These are phyloP conservation scores for Drosophila burlai DNA, from an alignment of 1,140 invertebrate species.

Conservation along the genomic window DNA sequence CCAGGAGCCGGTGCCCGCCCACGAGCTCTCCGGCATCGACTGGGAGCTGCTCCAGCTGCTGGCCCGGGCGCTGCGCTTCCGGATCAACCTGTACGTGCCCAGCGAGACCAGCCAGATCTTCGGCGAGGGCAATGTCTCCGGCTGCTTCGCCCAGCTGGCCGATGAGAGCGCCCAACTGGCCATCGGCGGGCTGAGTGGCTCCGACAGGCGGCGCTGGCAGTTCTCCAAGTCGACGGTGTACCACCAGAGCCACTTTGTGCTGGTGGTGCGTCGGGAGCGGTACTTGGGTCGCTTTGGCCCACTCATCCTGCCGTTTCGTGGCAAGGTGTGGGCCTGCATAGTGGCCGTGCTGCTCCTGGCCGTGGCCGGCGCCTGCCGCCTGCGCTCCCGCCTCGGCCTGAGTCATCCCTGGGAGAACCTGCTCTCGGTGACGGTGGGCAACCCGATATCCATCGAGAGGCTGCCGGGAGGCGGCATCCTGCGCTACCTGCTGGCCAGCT, in stretches of 20 bases:
- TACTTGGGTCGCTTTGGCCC: slow-evolving; percentile 28
- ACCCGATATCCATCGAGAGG: slow-evolving; percentile 28
- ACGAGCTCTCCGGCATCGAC: slow-evolving; percentile 53
- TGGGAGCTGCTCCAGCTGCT: slow-evolving; percentile 60
- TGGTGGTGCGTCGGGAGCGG: slow-evolving; percentile 53
- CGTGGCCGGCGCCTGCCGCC: slow-evolving; percentile 4
- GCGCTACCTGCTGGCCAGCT: slow-evolving; percentile 53
- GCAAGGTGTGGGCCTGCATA: slow-evolving; percentile 43
- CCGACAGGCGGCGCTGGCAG: slow-evolving; percentile 37
- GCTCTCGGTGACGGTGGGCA: slow-evolving; percentile 32
- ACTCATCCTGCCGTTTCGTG: slow-evolving; percentile 41
- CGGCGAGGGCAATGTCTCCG: slow-evolving; percentile 41
- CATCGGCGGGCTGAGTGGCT: slow-evolving; percentile 63
- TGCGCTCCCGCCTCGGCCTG: slow-evolving; percentile 11
- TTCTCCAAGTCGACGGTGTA: slow-evolving; percentile 62
- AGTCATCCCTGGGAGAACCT: slow-evolving; percentile 47
- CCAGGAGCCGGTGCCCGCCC: not conserved
- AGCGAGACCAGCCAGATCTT: slow-evolving; percentile 50
- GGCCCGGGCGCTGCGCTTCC: slow-evolving; percentile 43
- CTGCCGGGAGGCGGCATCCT: slow-evolving; percentile 20
- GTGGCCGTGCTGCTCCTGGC: slow-evolving; percentile 12
- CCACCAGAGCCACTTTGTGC: slow-evolving; percentile 60
- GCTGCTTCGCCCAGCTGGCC: slow-evolving; percentile 57
- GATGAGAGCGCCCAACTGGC: slow-evolving; percentile 41
- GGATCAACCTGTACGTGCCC: slow-evolving; percentile 34